phyloP scores from a whole-genome alignment of 2,113 vertebrate genomes.

The Otocyon megalotis region DNA sequence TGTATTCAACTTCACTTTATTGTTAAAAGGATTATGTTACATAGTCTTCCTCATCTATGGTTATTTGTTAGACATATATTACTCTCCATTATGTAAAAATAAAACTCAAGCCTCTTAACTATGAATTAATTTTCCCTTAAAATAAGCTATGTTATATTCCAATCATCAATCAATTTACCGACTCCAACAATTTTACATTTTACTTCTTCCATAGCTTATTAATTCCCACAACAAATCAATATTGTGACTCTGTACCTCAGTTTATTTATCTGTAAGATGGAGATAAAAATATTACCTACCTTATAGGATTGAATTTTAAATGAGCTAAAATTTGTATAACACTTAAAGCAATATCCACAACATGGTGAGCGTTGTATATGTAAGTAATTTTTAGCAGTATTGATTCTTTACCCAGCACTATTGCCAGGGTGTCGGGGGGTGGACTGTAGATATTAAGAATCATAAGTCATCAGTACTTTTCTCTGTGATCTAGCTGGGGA shows the following conservation, averaged over 20 bases:
- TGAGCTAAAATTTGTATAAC: background rate
- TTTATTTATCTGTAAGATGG: constrained; percentile 23
- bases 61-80: constrained; percentile 9
- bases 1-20: background rate
- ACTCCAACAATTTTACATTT: background rate
- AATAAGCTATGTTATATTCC: background rate
- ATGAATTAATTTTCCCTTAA: constrained; percentile 38
- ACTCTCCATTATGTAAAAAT: background rate
- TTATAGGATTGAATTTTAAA: background rate
- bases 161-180: constrained; percentile 38
- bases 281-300: background rate
- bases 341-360: background rate
- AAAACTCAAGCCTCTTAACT: constrained; percentile 3
- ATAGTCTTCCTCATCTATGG: background rate
- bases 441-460: background rate
- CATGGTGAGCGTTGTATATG: background rate
- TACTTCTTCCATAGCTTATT: background rate
- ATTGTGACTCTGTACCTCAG: background rate
- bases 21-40: background rate
- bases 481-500: background rate
- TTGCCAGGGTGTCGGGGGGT: background rate
- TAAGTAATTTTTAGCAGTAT: background rate
- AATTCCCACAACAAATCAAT: constrained; percentile 5
- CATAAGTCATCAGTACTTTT: background rate
- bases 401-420: background rate